Base-by-base conservation (phyloP, 2,888 invertebrate genomes). In the Cryptocheilus praepositus region DNA sequence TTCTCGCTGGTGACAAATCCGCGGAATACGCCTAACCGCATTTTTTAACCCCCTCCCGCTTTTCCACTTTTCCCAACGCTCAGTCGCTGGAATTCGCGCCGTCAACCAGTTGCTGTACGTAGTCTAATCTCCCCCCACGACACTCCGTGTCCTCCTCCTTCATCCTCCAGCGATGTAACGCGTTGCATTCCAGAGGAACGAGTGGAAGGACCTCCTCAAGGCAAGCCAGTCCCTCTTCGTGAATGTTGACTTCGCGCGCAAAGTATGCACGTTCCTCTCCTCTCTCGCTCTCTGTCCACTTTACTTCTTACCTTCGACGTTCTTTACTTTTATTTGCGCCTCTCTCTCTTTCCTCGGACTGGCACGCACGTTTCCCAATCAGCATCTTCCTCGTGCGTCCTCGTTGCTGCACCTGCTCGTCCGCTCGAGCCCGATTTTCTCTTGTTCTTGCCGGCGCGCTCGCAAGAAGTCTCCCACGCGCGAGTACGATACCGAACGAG, bases 141-240 rank as follows among this genome's bases (percentile, higher is more conserved):
- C 36, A 36, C 13, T 11, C 36, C 36, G 36, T 11, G 36, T 36
- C 36, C 36, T 36, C 36, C 61, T 54, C 15, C 46, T 51, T 28
- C 67, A 67, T 67, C 72, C 64, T 61, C 61, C 55, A 60, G 55
- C 72, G 71, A 64, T 74, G 65, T 72, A 74, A 73, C 76, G 73
- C 78, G 75, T 79, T 79, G 84, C 86, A 86, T 86, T 86, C 86
- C 85, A 75, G 79, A 76, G 82, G 70, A 79, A 68, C 80, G 84
- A 86, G 86, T 85, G 86, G 86, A 86, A 86, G 81, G 86, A 86
- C 86, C 86, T 81, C 86, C 84, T 82, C 86, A 86, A 86, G 86
- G 86, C 82, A 85, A 86, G 86, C 86, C 78, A 77, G 86, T 86
- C 83, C 61, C 54, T 59, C 63, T 61, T 72, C 74, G 77, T 74